Conservation (phyloP, 2,888 invertebrate genomes). For the Trissolcus brochymenae region DNA sequence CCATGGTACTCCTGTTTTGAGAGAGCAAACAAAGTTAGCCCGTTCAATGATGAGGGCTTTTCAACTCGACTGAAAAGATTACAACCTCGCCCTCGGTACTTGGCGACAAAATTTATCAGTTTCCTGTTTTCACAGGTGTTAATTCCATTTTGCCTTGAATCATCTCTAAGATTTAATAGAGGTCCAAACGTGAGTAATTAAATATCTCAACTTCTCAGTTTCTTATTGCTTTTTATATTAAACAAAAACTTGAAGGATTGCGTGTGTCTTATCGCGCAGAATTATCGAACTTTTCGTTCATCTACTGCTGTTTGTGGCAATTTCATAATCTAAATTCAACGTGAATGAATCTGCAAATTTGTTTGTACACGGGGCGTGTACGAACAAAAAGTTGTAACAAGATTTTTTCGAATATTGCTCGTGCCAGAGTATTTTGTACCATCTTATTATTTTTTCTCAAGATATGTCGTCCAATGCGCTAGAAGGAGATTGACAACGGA, state of each 20-base stretch:
- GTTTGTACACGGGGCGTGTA: no score
- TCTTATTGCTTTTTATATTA: not conserved
- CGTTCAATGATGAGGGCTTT: not conserved
- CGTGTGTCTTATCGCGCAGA: conserved; percentile 4
- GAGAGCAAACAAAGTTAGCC: not conserved
- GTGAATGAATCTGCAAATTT: not conserved
- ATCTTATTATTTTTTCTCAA: no score
- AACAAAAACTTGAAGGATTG: no score
- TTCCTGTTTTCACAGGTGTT: no score
- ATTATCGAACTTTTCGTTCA: conserved; percentile 7
- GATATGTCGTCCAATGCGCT: no score
- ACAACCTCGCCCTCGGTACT: not conserved
- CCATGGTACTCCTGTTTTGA: no score
- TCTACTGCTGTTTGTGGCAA: not conserved
- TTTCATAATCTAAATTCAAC: conserved; percentile 4
- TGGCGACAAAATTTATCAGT: no score
- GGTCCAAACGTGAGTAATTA: not conserved
- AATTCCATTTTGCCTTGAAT: not conserved
- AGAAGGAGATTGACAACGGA: no score
- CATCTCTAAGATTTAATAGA: not conserved
- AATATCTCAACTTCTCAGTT: conserved; percentile 11
- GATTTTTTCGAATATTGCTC: no score
- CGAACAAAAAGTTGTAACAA: no score
- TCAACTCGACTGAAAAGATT: conserved; percentile 6
- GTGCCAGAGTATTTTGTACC: no score